Conservation (phyloP, 2,888 invertebrate species). For the Taphrorychus bicolor region DNA sequence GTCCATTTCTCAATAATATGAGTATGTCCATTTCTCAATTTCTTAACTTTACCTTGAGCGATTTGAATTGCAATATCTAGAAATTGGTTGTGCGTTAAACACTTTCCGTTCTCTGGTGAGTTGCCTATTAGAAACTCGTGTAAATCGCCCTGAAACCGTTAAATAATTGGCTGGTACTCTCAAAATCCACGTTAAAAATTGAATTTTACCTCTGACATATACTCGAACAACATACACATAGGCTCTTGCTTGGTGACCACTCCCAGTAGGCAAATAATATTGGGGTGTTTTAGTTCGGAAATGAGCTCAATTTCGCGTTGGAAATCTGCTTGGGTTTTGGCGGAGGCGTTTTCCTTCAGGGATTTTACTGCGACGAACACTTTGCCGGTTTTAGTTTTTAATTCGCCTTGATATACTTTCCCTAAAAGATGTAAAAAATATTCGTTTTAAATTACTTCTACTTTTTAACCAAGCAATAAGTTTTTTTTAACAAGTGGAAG, state of each 20-base stretch:
- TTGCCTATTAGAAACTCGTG: conserved; percentile 94
- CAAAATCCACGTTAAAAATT: background rate
- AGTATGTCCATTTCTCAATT: no score
- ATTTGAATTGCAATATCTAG: conserved; percentile 91
- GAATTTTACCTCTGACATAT: conserved; percentile 76
- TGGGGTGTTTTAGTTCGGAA: conserved; percentile 92
- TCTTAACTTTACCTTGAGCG: conserved; percentile 63
- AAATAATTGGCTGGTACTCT: no score
- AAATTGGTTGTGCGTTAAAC: conserved; percentile 84
- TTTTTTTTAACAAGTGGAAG: no score
- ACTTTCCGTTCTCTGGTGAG: conserved; percentile 83
- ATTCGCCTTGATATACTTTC: conserved; percentile 94
- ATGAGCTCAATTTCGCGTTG: conserved; percentile 93
- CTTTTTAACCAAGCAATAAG: no score
- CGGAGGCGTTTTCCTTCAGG: conserved; percentile 89
- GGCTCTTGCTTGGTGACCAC: conserved; percentile 90
- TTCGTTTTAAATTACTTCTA: no score
- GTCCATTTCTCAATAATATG: no score
- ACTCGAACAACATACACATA: conserved; percentile 96
- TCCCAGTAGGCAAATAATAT: conserved; percentile 94
- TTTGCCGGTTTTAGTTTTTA: conserved; percentile 72
- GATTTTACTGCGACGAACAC: conserved; percentile 93
- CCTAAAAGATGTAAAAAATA: conserved; percentile 59
- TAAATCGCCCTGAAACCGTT: conserved; percentile 78
- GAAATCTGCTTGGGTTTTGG: conserved; percentile 92